phyloP scores from a whole-genome alignment of 2,888 invertebrate species.

The Brenthis daphne region DNA sequence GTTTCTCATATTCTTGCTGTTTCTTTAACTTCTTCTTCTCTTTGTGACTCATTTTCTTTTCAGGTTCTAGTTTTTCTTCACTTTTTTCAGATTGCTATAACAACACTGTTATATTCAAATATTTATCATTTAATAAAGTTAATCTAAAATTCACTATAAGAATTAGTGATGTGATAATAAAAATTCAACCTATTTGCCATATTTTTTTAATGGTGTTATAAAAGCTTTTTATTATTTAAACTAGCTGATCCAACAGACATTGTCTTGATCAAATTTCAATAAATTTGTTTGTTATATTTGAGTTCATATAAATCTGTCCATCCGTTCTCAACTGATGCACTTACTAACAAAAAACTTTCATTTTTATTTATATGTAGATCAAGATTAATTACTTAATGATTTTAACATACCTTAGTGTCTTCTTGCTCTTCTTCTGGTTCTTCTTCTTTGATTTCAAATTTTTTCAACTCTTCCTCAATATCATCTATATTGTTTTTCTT shows the following conservation, averaged over 20 bases:
- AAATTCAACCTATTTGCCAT: too few relatives aligned
- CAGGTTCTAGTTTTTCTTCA: slow-evolving; percentile 66
- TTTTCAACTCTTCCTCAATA: slow-evolving; percentile 73
- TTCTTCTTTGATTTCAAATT: slow-evolving; percentile 69
- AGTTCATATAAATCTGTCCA: too few relatives aligned
- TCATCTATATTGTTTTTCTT: slow-evolving; percentile 73
- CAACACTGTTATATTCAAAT: slow-evolving; percentile 6
- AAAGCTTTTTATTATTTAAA: too few relatives aligned
- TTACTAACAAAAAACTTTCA: neutral
- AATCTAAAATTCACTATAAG: neutral
- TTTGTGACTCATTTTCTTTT: slow-evolving; percentile 93
- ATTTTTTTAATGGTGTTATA: too few relatives aligned
- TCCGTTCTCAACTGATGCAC: too few relatives aligned
- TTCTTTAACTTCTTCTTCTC: slow-evolving; percentile 96
- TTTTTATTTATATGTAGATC: neutral
- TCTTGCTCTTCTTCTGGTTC: slow-evolving; percentile 59
- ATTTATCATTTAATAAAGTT: neutral
- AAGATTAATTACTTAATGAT: neutral
- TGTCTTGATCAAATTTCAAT: too few relatives aligned
- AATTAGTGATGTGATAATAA: too few relatives aligned
- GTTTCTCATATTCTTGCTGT: slow-evolving; percentile 93
- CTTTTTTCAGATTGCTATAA: slow-evolving; percentile 50
- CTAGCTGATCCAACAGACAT: too few relatives aligned
- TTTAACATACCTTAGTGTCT: slow-evolving; percentile 52
- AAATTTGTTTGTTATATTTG: too few relatives aligned